Conservation (phyloP, 2,888 invertebrate genomes). For the Pomacea canaliculata region DNA sequence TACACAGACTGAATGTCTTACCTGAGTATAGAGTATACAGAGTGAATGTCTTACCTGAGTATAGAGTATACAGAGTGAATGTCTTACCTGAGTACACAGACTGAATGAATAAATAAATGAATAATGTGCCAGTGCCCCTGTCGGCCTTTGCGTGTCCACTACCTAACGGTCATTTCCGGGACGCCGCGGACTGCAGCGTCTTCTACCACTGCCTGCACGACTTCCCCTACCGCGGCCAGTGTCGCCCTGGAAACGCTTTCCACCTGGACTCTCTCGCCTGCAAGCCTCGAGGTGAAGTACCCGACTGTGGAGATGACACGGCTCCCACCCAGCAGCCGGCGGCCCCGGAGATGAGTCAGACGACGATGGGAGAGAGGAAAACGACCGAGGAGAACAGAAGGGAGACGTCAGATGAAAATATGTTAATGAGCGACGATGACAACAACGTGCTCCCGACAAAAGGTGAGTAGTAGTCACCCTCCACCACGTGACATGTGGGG, state of each 20-base stretch:
- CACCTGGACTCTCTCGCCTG: slow-evolving; percentile 16
- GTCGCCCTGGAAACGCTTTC: slow-evolving; percentile 10
- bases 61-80: too few relatives aligned
- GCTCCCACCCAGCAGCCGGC: too few relatives aligned
- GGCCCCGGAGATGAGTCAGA: neutral
- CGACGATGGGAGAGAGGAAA: neutral
- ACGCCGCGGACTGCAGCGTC: slow-evolving; percentile 30
- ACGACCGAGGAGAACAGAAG: neutral
- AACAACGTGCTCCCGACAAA: too few relatives aligned
- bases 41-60: too few relatives aligned
- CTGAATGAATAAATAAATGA: too few relatives aligned
- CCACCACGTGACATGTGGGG: too few relatives aligned
- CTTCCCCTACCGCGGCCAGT: slow-evolving; percentile 18
- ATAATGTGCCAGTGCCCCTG: neutral
- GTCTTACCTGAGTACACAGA: too few relatives aligned
- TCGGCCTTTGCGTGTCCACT: slow-evolving; percentile 29
- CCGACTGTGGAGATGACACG: slow-evolving; percentile 9
- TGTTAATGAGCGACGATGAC: neutral
- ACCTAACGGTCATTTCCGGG: slow-evolving; percentile 31
- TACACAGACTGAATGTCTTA: too few relatives aligned
- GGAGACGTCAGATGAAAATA: too few relatives aligned
- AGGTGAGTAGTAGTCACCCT: too few relatives aligned
- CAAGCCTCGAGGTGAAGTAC: slow-evolving; percentile 3
- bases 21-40: too few relatives aligned
- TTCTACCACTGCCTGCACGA: slow-evolving; percentile 26